These are phyloP conservation scores for Boleophthalmus pectinirostris DNA, from an alignment of 2,113 vertebrate species.

Conservation along the genomic window DNA sequence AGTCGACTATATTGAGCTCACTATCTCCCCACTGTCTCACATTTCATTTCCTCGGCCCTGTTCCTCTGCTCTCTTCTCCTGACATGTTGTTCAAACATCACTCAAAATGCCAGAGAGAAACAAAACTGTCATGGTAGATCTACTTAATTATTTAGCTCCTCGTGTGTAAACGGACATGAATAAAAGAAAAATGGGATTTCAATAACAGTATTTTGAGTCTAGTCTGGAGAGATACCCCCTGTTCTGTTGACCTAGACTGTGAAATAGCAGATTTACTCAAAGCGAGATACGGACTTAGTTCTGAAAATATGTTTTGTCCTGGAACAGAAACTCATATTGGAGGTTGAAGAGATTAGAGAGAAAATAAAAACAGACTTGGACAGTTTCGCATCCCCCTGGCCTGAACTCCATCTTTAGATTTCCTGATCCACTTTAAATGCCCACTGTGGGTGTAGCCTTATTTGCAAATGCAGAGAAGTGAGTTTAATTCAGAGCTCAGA, in stretches of 20 bases:
- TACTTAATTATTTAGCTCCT: not conserved
- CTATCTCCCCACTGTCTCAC: conserved; percentile 19
- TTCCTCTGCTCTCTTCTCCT: conserved; percentile 1
- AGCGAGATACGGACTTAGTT: conserved; percentile 21
- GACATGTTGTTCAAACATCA: conserved; percentile 36
- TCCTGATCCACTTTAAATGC: conserved; percentile 19
- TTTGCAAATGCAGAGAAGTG: not conserved
- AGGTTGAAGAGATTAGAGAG: conserved; percentile 20
- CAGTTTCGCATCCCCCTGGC: conserved; percentile 32
- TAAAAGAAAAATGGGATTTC: conserved; percentile 3
- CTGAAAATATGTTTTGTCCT: conserved; percentile 21
- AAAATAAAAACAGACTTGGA: conserved; percentile 43
- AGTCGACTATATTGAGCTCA: not conserved
- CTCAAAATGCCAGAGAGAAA: conserved; percentile 1
- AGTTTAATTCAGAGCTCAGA: conserved; percentile 6
- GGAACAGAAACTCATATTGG: conserved; percentile 22
- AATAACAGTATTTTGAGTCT: conserved; percentile 2
- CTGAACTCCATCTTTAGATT: conserved; percentile 26
- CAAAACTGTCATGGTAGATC: conserved; percentile 5
- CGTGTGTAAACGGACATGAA: not conserved
- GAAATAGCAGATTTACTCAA: conserved; percentile 34
- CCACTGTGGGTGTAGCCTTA: conserved; percentile 21
- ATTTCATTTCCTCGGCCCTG: conserved; percentile 46
- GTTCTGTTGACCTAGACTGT: conserved; percentile 23
- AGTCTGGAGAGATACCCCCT: conserved; percentile 22